These are phyloP conservation scores for Thumatha senex DNA, from an alignment of 2,888 invertebrate species.

Conservation along the genomic window DNA sequence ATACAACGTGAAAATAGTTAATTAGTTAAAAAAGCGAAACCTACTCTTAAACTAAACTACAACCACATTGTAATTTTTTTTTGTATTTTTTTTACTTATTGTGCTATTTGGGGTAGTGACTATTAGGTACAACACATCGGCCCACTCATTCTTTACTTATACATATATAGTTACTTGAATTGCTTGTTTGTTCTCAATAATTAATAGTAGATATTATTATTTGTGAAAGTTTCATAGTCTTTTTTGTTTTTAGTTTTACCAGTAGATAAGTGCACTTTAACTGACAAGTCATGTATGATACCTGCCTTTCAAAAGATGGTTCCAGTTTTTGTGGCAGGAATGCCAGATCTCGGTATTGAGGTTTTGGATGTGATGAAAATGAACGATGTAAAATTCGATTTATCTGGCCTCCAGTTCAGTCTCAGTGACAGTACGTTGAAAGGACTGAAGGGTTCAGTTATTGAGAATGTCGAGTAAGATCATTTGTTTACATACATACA, in stretches of 20 bases:
- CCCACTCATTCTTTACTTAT: no score
- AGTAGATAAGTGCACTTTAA: slow-evolving; percentile 28
- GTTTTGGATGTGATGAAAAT: slow-evolving; percentile 42
- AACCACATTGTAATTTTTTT: no score
- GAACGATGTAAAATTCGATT: slow-evolving; percentile 34
- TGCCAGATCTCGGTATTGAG: slow-evolving; percentile 38
- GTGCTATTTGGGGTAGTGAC: no score
- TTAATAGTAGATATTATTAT: no score
- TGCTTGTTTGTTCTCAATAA: no score
- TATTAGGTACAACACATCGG: no score
- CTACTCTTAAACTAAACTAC: no score
- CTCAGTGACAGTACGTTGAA: slow-evolving; percentile 33
- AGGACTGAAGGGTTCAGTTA: slow-evolving; percentile 24
- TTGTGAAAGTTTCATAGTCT: not conserved
- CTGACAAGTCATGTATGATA: slow-evolving; percentile 33
- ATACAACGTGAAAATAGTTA: no score
- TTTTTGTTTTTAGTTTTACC: slow-evolving; percentile 19
- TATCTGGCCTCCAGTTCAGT: slow-evolving; percentile 43
- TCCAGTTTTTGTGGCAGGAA: slow-evolving; percentile 37
- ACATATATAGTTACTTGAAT: no score
- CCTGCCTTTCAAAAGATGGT: slow-evolving; percentile 34
- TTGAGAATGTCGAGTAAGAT: slow-evolving; percentile 27
- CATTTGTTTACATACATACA: not conserved
- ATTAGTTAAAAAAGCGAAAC: no score
- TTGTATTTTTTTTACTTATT: no score